Evolutionary conservation across 2,888 invertebrate genomes (phyloP), one percentile per base, ranked within the genome.

Genomic region (Drosophila anomalata): DNA sequence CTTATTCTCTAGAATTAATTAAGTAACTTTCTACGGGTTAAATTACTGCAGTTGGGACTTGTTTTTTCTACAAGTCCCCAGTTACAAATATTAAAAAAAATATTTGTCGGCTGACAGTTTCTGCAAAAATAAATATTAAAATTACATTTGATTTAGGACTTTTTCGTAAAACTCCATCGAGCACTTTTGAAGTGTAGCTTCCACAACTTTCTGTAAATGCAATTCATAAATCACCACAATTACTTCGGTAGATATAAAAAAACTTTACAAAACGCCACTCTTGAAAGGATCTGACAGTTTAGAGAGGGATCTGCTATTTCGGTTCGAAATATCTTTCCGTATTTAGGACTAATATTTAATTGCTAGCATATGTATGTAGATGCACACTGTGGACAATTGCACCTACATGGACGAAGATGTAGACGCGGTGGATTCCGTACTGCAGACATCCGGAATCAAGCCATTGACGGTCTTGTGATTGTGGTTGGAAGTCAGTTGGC

Each of bases 391-490:
- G 29, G 29, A 29, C 29, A 9, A 29, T 9, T 29, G 29, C 11
- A n/a, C 8, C 63, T 61, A 63, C 22, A 46, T 70, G 51, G 70
- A 70, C 36, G 71, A 70, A 9, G 70, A 61, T 42, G 70, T 75
- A 2, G 85, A 80, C 22, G 80, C 72, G 29, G 81, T 78, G 20
- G 82, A 61, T 36, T 80, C 80, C 8, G 85, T 65, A 36, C 65
- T 60, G 36, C 62, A 67, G 8, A 39, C 39, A 3, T 46, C 70
- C 20, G 65, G 24, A 6, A 60, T 24, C 36, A 69, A 56, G 3
- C 52, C 69, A 41, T 73, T 75, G 42, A 58, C 59, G 31, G 70
- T 67, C 26, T 63, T 65, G 39, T 76, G 57, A 55, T 75, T 77
- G 26, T 69, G 71, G 39, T 61, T 75, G 12, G 75, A 66, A 47